Percentiles rank a stretch among this genome's conserved stretches.
Evolutionary conservation across 2,888 invertebrate genomes (phyloP).

Genomic region (Margaritifera margaritifera): DNA sequence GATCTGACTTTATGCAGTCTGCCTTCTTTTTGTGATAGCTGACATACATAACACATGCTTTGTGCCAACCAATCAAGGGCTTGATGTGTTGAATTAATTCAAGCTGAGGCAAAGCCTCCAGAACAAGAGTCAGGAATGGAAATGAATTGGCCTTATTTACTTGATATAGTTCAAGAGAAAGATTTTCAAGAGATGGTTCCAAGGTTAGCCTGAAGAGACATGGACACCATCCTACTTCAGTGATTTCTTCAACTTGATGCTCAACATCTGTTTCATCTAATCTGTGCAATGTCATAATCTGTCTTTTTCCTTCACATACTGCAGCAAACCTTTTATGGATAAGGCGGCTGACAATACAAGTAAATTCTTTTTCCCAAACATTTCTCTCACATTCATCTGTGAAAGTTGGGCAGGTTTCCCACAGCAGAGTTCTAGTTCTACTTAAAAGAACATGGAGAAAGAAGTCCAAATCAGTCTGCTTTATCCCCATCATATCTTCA

Average conservation of each 20-base stretch:
- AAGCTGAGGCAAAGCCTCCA: slow-evolving; percentile 13
- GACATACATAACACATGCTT: slow-evolving; percentile 21
- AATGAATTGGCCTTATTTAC: neutral
- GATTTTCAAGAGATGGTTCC: slow-evolving; percentile 8
- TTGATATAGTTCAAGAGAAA: slow-evolving; percentile 16
- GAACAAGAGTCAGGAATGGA: slow-evolving; percentile 20
- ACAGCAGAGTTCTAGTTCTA: slow-evolving; percentile 4
- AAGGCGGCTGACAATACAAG: neutral
- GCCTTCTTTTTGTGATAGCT: slow-evolving; percentile 37
- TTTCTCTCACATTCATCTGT: neutral
- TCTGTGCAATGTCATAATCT: neutral
- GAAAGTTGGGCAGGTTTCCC: neutral
- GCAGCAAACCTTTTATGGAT: slow-evolving; percentile 7
- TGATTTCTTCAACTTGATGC: too few species aligned
- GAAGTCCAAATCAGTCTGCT: neutral
- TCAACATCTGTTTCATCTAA: slow-evolving; percentile 1
- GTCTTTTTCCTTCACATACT: slow-evolving; percentile 1
- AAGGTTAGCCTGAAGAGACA: slow-evolving; percentile 19
- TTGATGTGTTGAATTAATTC: slow-evolving; percentile 23
- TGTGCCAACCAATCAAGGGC: slow-evolving; percentile 40
- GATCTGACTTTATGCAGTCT: slow-evolving; percentile 23
- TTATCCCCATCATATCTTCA: slow-evolving; percentile 4
- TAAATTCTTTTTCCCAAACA: slow-evolving; percentile 15
- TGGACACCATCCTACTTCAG: neutral
- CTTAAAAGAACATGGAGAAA: slow-evolving; percentile 16